phyloP scores from a whole-genome alignment of 2,888 invertebrate genomes.

The Bugula neritina region DNA sequence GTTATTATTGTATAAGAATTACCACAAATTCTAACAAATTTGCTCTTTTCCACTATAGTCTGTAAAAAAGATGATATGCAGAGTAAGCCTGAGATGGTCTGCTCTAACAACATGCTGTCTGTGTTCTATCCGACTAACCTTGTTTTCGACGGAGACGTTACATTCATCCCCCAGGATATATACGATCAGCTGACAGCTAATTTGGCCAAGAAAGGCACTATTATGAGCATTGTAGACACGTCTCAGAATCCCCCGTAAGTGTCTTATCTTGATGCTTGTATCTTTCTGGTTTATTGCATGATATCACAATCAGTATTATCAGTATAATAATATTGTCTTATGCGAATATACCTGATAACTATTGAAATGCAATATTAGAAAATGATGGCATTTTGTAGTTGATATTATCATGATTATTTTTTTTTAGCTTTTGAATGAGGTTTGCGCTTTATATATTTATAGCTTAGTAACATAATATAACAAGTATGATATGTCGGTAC shows the following conservation, averaged over 20 bases:
- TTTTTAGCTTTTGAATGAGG: too few relatives aligned
- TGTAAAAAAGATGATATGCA: background rate
- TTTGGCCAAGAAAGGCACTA: background rate
- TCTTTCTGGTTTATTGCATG: background rate
- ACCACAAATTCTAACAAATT: too few relatives aligned
- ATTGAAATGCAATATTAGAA: too few relatives aligned
- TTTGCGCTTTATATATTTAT: too few relatives aligned
- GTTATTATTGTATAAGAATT: too few relatives aligned
- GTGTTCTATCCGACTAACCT: constrained; percentile 12
- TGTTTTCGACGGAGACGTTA: background rate
- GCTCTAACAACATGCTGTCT: background rate
- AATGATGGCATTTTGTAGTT: too few relatives aligned
- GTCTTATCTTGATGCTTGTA: background rate
- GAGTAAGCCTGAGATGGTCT: background rate
- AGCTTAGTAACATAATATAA: too few relatives aligned
- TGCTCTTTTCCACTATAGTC: too few relatives aligned
- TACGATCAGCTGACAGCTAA: background rate
- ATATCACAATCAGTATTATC: background rate
- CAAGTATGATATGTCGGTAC: too few relatives aligned
- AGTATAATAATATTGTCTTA: background rate
- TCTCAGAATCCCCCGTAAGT: constrained; percentile 3
- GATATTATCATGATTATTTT: too few relatives aligned
- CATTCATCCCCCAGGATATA: background rate
- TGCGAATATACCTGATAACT: background rate
- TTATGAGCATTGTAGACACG: constrained; percentile 14